A percentile compares a stretch with the other conserved stretches of the same genome.
Conservation (phyloP, 23 tunicate species). For the Ascidia mentula region DNA sequence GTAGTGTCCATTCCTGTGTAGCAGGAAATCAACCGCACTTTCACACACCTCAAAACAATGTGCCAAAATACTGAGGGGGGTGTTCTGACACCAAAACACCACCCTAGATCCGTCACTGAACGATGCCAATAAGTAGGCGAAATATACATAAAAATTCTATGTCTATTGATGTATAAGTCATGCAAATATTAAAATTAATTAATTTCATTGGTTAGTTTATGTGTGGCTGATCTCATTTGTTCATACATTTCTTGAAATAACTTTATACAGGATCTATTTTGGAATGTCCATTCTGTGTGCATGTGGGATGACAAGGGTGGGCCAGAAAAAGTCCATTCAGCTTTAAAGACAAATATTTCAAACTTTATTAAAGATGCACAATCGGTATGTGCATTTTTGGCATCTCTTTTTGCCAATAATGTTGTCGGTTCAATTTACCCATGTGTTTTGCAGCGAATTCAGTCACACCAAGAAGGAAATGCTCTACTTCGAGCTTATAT, state of each 20-base stretch:
- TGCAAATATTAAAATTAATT: too few relatives aligned
- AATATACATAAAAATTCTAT: too few relatives aligned
- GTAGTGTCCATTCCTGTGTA: too few relatives aligned
- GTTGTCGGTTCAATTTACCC: neutral
- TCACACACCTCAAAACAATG: too few relatives aligned
- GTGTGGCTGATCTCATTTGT: neutral
- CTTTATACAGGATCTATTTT: constrained; percentile 64
- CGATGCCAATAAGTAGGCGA: too few relatives aligned
- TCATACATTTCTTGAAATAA: neutral
- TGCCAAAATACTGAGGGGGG: too few relatives aligned
- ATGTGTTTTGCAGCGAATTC: constrained; percentile 45
- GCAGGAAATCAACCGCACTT: too few relatives aligned
- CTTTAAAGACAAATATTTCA: constrained; percentile 45
- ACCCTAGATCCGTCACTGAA: too few relatives aligned
- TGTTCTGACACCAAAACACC: too few relatives aligned
- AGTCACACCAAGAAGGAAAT: constrained; percentile 63
- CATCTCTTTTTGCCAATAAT: neutral
- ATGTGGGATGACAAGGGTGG: constrained; percentile 79
- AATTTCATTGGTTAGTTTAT: too few relatives aligned
- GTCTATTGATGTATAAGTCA: too few relatives aligned
- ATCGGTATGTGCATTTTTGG: constrained; percentile 24
- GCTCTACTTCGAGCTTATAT: constrained; percentile 71
- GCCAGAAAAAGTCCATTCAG: constrained; percentile 49
- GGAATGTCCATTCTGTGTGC: constrained; percentile 73
- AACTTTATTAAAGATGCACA: constrained; percentile 60